Evolutionary conservation across 2,888 invertebrate genomes (phyloP).

Genomic region (Resseliella maxima): DNA sequence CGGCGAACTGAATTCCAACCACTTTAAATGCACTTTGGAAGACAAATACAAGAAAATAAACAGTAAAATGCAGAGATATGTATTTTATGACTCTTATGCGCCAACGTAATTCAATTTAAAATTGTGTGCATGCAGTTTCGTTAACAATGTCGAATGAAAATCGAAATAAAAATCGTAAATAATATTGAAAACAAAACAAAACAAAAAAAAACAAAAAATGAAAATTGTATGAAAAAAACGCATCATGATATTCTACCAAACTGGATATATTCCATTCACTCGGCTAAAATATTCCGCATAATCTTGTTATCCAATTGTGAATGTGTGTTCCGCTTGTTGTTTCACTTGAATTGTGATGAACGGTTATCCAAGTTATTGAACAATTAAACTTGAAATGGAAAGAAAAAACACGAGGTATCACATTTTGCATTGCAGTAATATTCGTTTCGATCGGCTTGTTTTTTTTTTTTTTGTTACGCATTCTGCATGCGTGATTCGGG

Average conservation of each 20-base stretch:
- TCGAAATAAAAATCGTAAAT: too few relatives aligned
- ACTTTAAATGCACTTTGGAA: too few relatives aligned
- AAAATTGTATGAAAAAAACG: too few relatives aligned
- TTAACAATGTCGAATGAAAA: too few relatives aligned
- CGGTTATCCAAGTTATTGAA: slow-evolving; percentile 1
- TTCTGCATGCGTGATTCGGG: too few relatives aligned
- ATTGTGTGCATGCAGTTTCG: too few relatives aligned
- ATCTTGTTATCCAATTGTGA: background rate
- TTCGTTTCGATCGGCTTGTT: background rate
- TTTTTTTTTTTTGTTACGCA: background rate
- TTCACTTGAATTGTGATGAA: background rate
- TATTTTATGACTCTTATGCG: too few relatives aligned
- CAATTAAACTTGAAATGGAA: slow-evolving; percentile 33
- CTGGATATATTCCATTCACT: background rate
- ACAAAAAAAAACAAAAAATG: background rate
- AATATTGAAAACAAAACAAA: background rate
- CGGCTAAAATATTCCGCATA: background rate
- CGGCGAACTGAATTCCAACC: too few relatives aligned
- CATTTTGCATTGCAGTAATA: background rate
- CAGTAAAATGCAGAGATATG: too few relatives aligned
- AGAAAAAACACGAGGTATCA: background rate
- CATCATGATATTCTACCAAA: too few relatives aligned
- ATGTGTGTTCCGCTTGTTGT: background rate
- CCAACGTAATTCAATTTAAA: too few relatives aligned
- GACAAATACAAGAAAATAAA: too few relatives aligned